Percentiles rank a stretch among this genome's conserved stretches.
Evolutionary conservation across 2,888 invertebrate species (phyloP).

Genomic region (Cantharis lateralis): DNA sequence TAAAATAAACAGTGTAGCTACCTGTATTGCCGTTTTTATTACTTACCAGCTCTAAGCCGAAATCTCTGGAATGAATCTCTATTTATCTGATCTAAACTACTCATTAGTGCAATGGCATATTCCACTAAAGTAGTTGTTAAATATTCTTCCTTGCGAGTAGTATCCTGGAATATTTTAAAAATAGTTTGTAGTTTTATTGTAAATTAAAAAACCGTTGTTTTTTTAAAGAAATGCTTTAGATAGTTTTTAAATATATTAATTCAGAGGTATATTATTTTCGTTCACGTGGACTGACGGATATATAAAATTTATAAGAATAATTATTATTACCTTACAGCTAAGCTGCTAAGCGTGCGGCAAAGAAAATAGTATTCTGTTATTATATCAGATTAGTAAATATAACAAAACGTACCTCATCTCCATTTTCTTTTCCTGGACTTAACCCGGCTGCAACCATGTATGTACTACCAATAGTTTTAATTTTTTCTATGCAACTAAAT

Average conservation of each 20-base stretch:
- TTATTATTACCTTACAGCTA: slow-evolving; percentile 23
- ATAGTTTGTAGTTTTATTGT: not conserved
- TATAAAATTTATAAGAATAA: no score
- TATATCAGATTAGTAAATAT: not conserved
- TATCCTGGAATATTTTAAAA: slow-evolving; percentile 61
- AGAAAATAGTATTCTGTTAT: slow-evolving; percentile 1
- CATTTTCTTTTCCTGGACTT: slow-evolving; percentile 83
- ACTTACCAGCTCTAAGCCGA: slow-evolving; percentile 86
- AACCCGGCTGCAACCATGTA: slow-evolving; percentile 98
- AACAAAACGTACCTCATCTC: slow-evolving; percentile 62
- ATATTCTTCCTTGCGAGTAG: slow-evolving; percentile 79
- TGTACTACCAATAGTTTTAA: slow-evolving; percentile 97
- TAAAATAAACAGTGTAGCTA: no score
- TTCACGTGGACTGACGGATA: not conserved
- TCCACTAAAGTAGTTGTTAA: slow-evolving; percentile 91
- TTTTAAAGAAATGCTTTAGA: no score
- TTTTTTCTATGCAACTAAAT: slow-evolving; percentile 95
- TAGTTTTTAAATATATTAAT: no score
- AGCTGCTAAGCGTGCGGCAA: slow-evolving; percentile 20
- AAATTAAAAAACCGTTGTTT: not conserved
- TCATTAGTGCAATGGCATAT: slow-evolving; percentile 91
- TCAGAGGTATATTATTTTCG: not conserved
- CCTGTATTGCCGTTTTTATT: not conserved
- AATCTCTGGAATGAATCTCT: slow-evolving; percentile 96
- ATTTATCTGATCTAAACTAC: slow-evolving; percentile 92